Evolutionary conservation across 2,888 invertebrate species (phyloP).

Genomic region (Lasioglossum pauxillum): DNA sequence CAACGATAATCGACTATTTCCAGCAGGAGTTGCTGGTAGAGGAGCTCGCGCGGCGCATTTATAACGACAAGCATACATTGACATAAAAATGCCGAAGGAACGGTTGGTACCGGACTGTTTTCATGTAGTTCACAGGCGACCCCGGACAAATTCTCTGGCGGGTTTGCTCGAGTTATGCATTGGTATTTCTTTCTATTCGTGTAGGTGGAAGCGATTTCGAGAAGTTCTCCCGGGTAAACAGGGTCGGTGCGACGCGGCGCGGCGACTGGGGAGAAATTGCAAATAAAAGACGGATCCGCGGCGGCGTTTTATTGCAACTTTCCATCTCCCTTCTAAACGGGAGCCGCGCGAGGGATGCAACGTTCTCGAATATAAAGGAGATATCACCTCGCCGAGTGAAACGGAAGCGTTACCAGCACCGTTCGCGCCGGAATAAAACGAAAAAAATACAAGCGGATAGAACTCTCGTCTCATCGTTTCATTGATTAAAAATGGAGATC

Average conservation of each 20-base stretch:
- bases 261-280: slow-evolving; percentile 32
- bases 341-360: slow-evolving; percentile 15
- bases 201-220: slow-evolving; percentile 50
- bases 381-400: slow-evolving; percentile 11
- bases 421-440: background rate
- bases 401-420: background rate
- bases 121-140: slow-evolving; percentile 20
- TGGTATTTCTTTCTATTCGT: slow-evolving; percentile 49
- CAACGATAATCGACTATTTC: background rate
- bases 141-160: slow-evolving; percentile 34
- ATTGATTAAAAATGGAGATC: slow-evolving; percentile 47
- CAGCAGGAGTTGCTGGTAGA: too few species aligned
- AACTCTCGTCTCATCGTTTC: slow-evolving; percentile 10
- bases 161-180: slow-evolving; percentile 43
- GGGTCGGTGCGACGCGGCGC: background rate
- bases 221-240: slow-evolving; percentile 14
- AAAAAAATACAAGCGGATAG: slow-evolving; percentile 3
- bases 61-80: slow-evolving; percentile 5
- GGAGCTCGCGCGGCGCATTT: background rate
- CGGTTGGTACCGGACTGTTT: slow-evolving; percentile 1
- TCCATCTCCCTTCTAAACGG: slow-evolving; percentile 5
- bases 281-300: slow-evolving; percentile 40
- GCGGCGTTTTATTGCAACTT: slow-evolving; percentile 40
- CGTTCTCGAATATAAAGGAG: background rate
- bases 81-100: slow-evolving; percentile 42